Conservation (phyloP, 1,140 invertebrate genomes). For the Epicauta chinensis region DNA sequence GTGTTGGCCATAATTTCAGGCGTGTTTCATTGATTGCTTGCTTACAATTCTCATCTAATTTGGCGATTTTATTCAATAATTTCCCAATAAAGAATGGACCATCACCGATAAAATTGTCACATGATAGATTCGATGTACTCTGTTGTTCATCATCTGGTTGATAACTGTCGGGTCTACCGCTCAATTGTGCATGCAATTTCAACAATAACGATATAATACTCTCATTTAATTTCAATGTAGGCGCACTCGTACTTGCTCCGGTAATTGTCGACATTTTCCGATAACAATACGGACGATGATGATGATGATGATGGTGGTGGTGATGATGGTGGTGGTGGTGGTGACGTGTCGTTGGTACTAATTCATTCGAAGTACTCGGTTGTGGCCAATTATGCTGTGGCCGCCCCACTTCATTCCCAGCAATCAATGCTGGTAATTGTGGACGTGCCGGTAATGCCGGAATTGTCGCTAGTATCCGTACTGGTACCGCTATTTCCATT, state of each 20-base stretch:
- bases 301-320: too few species aligned
- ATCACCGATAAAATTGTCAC: constrained; percentile 61
- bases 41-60: constrained; percentile 61
- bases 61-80: constrained; percentile 65
- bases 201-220: constrained; percentile 87
- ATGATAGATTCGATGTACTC: constrained; percentile 21
- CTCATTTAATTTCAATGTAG: constrained; percentile 68
- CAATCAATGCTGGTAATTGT: constrained; percentile 46
- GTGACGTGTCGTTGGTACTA: constrained; percentile 1
- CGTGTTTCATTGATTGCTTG: constrained; percentile 50
- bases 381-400: constrained; percentile 28
- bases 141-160: constrained; percentile 48
- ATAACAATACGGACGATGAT: not conserved
- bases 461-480: not conserved
- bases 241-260: constrained; percentile 35
- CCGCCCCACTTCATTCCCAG: constrained; percentile 50
- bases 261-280: not conserved
- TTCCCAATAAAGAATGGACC: constrained; percentile 80
- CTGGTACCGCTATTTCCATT: not conserved
- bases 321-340: too few species aligned
- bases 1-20: constrained; percentile 67
- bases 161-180: constrained; percentile 74
- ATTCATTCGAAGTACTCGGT: constrained; percentile 43
- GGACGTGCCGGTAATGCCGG: constrained; percentile 44
- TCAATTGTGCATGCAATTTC: constrained; percentile 88